Conservation (phyloP, 2,113 vertebrate species). For the Prionailurus viverrinus region DNA sequence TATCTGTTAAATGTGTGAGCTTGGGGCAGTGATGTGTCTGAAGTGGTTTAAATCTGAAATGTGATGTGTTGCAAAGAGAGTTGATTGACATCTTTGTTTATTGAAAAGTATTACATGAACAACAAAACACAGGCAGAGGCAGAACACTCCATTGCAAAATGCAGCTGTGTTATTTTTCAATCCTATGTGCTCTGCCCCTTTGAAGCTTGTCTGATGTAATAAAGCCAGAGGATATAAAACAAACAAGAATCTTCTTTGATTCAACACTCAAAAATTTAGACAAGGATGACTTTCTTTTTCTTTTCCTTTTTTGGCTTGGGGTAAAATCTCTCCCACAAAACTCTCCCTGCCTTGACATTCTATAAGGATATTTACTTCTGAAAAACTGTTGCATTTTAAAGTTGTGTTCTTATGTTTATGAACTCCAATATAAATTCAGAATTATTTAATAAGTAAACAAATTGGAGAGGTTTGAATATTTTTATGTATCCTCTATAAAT, state of each 20-base stretch:
- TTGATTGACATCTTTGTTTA: slow-evolving; percentile 93
- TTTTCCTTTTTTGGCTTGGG: slow-evolving; percentile 40
- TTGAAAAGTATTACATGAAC: slow-evolving; percentile 92
- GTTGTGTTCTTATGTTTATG: slow-evolving; percentile 78
- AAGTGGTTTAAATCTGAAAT: slow-evolving; percentile 90
- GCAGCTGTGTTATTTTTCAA: slow-evolving; percentile 89
- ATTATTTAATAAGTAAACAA: slow-evolving; percentile 83
- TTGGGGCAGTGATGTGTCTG: slow-evolving; percentile 91
- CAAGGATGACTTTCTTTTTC: slow-evolving; percentile 59
- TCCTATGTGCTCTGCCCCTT: slow-evolving; percentile 87
- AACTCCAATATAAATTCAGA: slow-evolving; percentile 83
- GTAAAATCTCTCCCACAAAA: slow-evolving; percentile 54
- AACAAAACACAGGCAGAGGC: slow-evolving; percentile 87
- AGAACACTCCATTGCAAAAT: slow-evolving; percentile 85
- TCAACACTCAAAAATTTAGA: slow-evolving; percentile 85
- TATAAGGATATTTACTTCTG: slow-evolving; percentile 62
- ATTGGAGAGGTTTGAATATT: slow-evolving; percentile 82
- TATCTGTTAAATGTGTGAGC: slow-evolving; percentile 91
- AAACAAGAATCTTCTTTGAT: slow-evolving; percentile 86
- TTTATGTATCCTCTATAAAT: slow-evolving; percentile 83
- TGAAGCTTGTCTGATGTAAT: slow-evolving; percentile 90
- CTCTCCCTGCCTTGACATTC: not conserved
- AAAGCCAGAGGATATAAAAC: slow-evolving; percentile 86
- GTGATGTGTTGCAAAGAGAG: slow-evolving; percentile 88
- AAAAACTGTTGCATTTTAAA: slow-evolving; percentile 60